Percentiles rank a stretch among this genome's conserved stretches.
Conservation (phyloP, 2,797 vertebrate species). For the Gymnopithys bicolor region DNA sequence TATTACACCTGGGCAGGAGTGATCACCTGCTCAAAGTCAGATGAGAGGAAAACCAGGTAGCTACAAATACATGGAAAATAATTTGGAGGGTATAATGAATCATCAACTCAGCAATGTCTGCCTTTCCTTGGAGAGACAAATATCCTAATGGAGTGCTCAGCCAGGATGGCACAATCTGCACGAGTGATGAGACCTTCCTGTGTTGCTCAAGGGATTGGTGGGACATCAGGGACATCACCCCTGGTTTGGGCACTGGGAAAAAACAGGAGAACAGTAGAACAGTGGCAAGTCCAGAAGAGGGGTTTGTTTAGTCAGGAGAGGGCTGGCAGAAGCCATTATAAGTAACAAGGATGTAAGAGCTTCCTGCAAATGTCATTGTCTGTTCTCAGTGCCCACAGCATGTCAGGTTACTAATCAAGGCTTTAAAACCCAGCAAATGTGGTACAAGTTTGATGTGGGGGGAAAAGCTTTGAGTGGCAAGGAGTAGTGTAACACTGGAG, state of each 20-base stretch:
- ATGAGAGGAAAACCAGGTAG: background rate
- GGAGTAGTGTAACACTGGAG: background rate
- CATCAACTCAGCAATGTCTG: background rate
- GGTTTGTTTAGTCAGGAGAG: background rate
- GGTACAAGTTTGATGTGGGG: background rate
- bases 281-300: background rate
- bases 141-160: background rate
- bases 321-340: background rate
- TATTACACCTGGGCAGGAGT: background rate
- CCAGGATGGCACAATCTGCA: background rate
- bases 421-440: background rate
- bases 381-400: background rate
- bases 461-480: background rate
- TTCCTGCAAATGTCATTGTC: background rate
- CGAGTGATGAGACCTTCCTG: fast-evolving
- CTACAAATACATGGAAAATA: background rate
- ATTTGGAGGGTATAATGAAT: background rate
- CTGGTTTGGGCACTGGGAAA: fast-evolving
- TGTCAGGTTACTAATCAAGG: background rate
- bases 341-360: background rate
- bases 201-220: fast-evolving
- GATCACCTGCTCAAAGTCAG: background rate
- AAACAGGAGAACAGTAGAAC: fast-evolving
- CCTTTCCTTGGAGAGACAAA: background rate
- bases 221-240: too few species aligned